Evolutionary conservation across 2,888 invertebrate genomes (phyloP), one percentile per base, ranked within the genome.

Genomic region (Lepetodrilus schrolli): DNA sequence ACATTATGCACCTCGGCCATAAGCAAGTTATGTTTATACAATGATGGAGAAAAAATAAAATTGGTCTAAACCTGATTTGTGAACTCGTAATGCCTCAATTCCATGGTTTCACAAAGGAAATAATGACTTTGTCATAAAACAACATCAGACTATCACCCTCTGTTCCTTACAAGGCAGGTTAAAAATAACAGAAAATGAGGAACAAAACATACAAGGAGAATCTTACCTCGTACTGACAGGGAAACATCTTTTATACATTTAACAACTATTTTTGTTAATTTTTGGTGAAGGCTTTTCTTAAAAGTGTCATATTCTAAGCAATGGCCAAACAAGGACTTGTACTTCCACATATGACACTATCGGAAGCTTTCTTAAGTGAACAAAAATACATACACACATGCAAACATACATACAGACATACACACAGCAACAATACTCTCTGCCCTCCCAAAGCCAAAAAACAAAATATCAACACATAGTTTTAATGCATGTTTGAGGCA

Each of bases 221-320:
- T 10, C 30, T 13, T 26, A 43, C 58, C 58, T 58, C 34, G 17
- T 2, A 58, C 13, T 17, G 58, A 34, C 58, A 30, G 17, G 58
- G 30, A 51, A 58, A 58, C 30, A 43, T 43, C 43, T 43, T 43
- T 43, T 58, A 58, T 34, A 58, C 58, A 30, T 58, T 58, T 30
- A 58, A 58, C 58, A 58, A 58, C 58, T 30, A 58, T 58, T 58
- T 58, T 58, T 58, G 26, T 58, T 10, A n/a, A 13, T 34, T 58
- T 58, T 58, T 30, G 26, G 34, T 58, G 30, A 58, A 17, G 26
- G 10, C 34, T 30, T 58, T 58, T 34, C 13, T 26, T 58, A 58
- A 58, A 58, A 58, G 30, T 58, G 58, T 58, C 58, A 58, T 34
- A 34, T 58, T 58, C 58, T 30, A 58, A 58, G 58, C 58, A 58